A percentile compares a stretch with the other conserved stretches of the same genome.
These are phyloP conservation scores for Holacanthella duospinosa DNA, from an alignment of 2,888 invertebrate genomes.

Conservation along the genomic window DNA sequence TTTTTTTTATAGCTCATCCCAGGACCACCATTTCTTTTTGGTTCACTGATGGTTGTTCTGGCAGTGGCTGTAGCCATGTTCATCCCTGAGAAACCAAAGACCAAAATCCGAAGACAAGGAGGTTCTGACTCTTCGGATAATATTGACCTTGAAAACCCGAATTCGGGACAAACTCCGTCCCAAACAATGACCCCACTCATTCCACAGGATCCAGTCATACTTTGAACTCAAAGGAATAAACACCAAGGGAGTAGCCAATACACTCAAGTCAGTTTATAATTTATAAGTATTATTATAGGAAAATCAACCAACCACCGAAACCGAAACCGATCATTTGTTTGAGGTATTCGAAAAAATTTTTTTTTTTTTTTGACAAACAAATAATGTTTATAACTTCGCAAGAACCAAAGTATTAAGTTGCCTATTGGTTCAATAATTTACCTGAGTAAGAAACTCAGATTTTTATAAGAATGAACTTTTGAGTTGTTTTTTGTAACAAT, in stretches of 20 bases:
- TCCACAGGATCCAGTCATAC: constrained; percentile 35
- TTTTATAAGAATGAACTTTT: too few relatives aligned
- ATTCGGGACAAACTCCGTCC: constrained; percentile 28
- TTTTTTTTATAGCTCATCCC: constrained; percentile 61
- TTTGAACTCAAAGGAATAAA: constrained; percentile 14
- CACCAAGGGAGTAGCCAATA: not conserved
- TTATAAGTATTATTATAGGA: not conserved
- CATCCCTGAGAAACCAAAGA: constrained; percentile 56
- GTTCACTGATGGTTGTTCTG: constrained; percentile 89
- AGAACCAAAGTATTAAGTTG: too few relatives aligned
- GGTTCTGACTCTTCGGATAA: constrained; percentile 32
- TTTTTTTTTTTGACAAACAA: too few relatives aligned
- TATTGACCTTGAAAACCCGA: constrained; percentile 34
- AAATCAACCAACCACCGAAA: too few relatives aligned
- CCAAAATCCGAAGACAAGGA: constrained; percentile 32
- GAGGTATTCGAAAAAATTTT: too few relatives aligned
- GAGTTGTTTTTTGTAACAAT: too few relatives aligned
- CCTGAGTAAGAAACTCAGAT: too few relatives aligned
- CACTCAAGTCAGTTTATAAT: too few relatives aligned
- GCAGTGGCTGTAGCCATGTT: constrained; percentile 86
- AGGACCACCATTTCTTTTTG: constrained; percentile 97
- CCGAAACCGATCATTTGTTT: too few relatives aligned
- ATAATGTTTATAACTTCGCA: too few relatives aligned
- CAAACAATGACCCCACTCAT: constrained; percentile 37
- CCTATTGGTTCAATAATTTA: too few relatives aligned